phyloP scores from a whole-genome alignment of 2,797 vertebrate species.

The Morelia viridis region DNA sequence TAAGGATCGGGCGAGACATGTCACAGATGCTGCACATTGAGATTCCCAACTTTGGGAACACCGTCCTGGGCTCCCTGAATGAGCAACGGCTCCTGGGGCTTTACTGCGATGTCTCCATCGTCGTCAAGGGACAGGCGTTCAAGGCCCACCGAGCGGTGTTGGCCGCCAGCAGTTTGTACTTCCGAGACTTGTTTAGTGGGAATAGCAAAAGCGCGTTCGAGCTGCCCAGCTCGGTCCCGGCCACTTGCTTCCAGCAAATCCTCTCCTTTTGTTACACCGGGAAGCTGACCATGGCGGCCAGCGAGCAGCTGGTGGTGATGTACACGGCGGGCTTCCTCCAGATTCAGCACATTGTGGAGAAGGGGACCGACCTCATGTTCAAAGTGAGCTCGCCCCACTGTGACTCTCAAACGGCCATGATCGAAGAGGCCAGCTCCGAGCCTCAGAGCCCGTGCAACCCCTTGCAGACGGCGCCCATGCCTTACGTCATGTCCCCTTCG shows the following conservation, averaged over 20 bases:
- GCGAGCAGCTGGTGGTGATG: conserved; percentile 99
- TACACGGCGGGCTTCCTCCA: conserved; percentile 99
- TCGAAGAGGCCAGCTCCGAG: conserved; percentile 90
- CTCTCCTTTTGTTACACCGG: conserved; percentile 98
- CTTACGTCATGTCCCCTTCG: conserved; percentile 84
- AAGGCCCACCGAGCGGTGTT: conserved; percentile 96
- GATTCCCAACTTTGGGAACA: conserved; percentile 98
- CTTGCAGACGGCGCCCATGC: conserved; percentile 69
- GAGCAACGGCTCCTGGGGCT: conserved; percentile 96
- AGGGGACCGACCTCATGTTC: conserved; percentile 97
- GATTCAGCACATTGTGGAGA: conserved; percentile 98
- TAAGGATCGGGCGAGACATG: conserved; percentile 78
- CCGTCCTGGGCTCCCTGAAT: conserved; percentile 94
- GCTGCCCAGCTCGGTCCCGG: conserved; percentile 94
- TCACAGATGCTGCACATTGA: conserved; percentile 98
- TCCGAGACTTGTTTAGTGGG: conserved; percentile 95
- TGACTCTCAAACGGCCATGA: conserved; percentile 93
- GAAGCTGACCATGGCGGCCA: conserved; percentile 96
- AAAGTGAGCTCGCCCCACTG: conserved; percentile 99
- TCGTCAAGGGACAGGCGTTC: conserved; percentile 97
- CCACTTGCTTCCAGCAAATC: conserved; percentile 97
- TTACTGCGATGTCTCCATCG: conserved; percentile 98
- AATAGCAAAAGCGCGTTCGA: conserved; percentile 96
- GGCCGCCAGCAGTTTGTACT: conserved; percentile 98
- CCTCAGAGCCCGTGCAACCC: conserved; percentile 93